Conservation (phyloP, 2,888 invertebrate species). For the Aelia acuminata region DNA sequence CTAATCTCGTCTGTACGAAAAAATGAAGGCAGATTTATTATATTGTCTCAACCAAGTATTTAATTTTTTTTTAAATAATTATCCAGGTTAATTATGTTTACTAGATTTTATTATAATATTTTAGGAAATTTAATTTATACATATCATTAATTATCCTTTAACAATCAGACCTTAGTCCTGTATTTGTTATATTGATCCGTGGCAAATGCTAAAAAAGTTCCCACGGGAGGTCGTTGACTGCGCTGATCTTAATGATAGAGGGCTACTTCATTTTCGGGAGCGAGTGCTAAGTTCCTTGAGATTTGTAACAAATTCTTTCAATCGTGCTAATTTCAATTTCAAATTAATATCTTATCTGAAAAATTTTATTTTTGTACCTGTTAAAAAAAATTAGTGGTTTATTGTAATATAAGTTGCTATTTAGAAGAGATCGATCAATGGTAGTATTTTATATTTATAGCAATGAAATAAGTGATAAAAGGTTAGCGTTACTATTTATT, state of each 20-base stretch:
- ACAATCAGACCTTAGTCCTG: neutral
- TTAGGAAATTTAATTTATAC: neutral
- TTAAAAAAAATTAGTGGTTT: neutral
- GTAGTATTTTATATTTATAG: neutral
- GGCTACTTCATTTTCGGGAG: neutral
- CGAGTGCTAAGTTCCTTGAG: neutral
- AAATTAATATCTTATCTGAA: neutral
- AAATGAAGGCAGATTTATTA: neutral
- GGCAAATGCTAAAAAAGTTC: neutral
- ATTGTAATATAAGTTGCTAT: neutral
- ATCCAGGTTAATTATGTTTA: neutral
- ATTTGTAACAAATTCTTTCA: neutral
- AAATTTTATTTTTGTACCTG: constrained; percentile 8
- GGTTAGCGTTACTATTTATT: neutral
- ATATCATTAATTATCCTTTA: constrained; percentile 2
- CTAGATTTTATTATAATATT: neutral
- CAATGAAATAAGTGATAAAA: neutral
- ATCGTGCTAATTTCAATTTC: neutral
- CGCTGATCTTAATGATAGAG: neutral
- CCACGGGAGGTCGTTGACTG: neutral
- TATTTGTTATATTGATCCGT: neutral
- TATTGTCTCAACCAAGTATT: neutral
- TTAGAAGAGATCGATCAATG: neutral
- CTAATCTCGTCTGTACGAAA: neutral
- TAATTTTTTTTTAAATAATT: neutral